phyloP scores from a whole-genome alignment of 2,797 vertebrate species.

The Buphagus erythrorhynchus region DNA sequence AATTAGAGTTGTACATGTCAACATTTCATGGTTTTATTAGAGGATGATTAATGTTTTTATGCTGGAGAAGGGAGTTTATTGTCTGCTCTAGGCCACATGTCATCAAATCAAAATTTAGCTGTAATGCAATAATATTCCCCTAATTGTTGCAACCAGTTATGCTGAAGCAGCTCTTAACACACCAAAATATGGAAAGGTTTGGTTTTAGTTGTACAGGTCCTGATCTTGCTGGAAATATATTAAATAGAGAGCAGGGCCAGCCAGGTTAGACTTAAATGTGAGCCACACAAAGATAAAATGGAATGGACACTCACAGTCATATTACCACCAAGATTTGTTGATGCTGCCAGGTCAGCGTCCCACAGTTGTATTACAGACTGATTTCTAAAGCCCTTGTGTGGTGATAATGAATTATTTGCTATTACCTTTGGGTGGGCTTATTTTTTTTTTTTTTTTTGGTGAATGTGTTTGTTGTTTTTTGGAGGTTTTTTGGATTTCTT shows the following conservation, averaged over 20 bases:
- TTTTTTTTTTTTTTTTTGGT: not conserved
- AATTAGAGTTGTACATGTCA: slow-evolving; percentile 66
- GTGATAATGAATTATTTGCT: not conserved
- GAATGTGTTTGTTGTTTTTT: too few relatives aligned
- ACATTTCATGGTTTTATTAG: slow-evolving; percentile 48
- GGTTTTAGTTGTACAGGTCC: not conserved
- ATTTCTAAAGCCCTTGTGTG: not conserved
- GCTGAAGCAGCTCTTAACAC: not conserved
- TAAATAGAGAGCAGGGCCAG: not conserved
- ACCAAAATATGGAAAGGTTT: not conserved
- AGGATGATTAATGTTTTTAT: slow-evolving; percentile 61
- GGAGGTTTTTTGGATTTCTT: too few relatives aligned
- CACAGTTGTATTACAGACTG: not conserved
- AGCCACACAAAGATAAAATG: not conserved
- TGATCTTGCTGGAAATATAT: not conserved
- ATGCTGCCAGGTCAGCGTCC: not conserved
- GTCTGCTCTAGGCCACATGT: slow-evolving; percentile 26
- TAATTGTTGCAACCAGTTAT: slow-evolving; percentile 7
- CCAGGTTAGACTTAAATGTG: not conserved
- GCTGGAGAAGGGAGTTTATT: slow-evolving; percentile 21
- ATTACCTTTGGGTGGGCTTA: not conserved
- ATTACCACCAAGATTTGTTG: not conserved
- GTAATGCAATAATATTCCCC: not conserved
- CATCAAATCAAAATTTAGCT: slow-evolving; percentile 18
- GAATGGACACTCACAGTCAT: not conserved